Percentiles rank a stretch among this genome's conserved stretches.
These are phyloP conservation scores for Trissolcus japonicus DNA, from an alignment of 2,888 invertebrate genomes.

Conservation along the genomic window DNA sequence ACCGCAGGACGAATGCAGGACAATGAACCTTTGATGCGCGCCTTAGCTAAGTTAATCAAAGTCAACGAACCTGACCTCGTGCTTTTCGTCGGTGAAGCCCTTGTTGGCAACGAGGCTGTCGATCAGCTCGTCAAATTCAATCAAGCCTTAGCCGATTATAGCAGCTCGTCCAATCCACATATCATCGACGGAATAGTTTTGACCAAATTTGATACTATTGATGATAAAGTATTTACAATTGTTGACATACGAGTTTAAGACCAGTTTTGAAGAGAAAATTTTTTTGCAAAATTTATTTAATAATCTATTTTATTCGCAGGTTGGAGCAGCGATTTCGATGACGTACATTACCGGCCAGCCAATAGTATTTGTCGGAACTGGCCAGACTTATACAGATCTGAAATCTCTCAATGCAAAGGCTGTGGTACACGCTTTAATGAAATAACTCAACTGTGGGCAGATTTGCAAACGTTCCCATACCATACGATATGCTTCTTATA, in stretches of 20 bases:
- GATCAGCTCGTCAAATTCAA: conserved; percentile 99
- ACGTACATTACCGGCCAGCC: conserved; percentile 99
- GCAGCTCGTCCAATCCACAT: conserved; percentile 84
- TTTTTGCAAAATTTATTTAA: too few relatives aligned
- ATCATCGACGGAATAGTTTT: conserved; percentile 99
- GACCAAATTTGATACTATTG: conserved; percentile 99
- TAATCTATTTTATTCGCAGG: conserved; percentile 72
- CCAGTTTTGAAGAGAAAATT: background rate
- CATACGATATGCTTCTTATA: conserved; percentile 19
- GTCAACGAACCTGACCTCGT: conserved; percentile 98
- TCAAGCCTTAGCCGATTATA: conserved; percentile 96
- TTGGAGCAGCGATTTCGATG: conserved; percentile 99
- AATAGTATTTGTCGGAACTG: conserved; percentile 98
- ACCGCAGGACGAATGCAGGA: conserved; percentile 99
- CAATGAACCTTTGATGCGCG: conserved; percentile 99
- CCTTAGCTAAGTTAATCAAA: conserved; percentile 96
- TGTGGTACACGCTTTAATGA: conserved; percentile 97
- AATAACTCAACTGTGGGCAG: conserved; percentile 76
- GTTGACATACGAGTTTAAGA: background rate
- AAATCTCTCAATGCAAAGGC: conserved; percentile 97
- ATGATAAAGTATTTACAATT: conserved; percentile 86
- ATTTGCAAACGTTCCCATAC: conserved; percentile 15
- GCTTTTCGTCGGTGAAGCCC: conserved; percentile 98
- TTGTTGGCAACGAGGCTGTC: conserved; percentile 99
- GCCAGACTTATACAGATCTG: conserved; percentile 98